These are phyloP conservation scores for Triplophysa tibetana DNA, from an alignment of 2,113 vertebrate species.

Conservation along the genomic window DNA sequence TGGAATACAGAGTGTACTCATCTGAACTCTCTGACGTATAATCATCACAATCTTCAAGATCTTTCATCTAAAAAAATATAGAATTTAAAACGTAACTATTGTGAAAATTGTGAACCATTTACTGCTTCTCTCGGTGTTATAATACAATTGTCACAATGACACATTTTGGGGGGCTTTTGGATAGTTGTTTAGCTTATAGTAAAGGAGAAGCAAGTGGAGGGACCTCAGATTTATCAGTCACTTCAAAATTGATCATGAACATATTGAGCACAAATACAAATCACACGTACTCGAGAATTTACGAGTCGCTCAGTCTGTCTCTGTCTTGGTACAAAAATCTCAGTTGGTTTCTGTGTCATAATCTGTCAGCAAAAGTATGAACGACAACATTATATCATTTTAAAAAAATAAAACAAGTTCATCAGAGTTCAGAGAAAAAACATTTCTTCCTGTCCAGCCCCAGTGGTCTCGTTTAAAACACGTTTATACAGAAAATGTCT, in stretches of 20 bases:
- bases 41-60: constrained; percentile 20
- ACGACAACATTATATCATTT: neutral
- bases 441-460: neutral
- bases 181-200: neutral
- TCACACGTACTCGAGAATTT: neutral
- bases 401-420: neutral
- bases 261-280: neutral
- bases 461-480: too few relatives aligned
- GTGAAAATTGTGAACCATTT: neutral
- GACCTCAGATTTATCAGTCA: neutral
- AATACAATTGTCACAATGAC: neutral
- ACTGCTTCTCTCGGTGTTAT: neutral
- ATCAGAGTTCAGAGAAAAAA: neutral
- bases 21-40: constrained; percentile 25
- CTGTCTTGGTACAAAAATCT: constrained; percentile 30
- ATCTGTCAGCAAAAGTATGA: constrained; percentile 21
- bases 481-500: neutral
- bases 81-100: neutral
- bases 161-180: neutral
- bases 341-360: constrained; percentile 8
- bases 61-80: constrained; percentile 19
- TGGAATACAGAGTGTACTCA: constrained; percentile 29
- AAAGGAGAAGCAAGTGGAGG: too few relatives aligned
- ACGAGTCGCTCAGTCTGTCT: constrained; percentile 9
- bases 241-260: neutral